phyloP scores from a whole-genome alignment of 2,797 vertebrate genomes.

The Xenopus petersii region DNA sequence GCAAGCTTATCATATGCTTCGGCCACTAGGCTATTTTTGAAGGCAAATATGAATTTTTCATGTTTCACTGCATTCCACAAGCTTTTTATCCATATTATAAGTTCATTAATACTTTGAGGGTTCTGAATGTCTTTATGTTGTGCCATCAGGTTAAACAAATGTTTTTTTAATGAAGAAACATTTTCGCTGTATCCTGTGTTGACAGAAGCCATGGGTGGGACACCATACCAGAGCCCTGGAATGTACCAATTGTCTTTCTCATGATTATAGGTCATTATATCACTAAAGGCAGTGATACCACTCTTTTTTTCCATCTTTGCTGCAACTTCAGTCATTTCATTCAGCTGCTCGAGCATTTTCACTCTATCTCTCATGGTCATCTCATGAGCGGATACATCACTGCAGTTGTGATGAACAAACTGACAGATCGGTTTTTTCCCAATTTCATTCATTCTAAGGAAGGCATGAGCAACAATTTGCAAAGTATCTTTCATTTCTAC shows the following conservation, averaged over 20 bases:
- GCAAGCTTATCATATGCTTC: slow-evolving; percentile 63
- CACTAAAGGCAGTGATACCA: slow-evolving; percentile 40
- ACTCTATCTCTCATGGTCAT: not conserved
- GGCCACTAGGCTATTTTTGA: slow-evolving; percentile 61
- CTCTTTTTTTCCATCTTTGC: slow-evolving; percentile 53
- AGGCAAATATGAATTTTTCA: slow-evolving; percentile 45
- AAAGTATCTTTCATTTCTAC: slow-evolving; percentile 15
- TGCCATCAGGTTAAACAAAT: slow-evolving; percentile 65
- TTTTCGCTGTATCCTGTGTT: slow-evolving; percentile 48
- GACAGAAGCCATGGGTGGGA: slow-evolving; percentile 56
- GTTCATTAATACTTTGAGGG: slow-evolving; percentile 54
- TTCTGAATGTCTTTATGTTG: slow-evolving; percentile 49
- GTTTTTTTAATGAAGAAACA: slow-evolving; percentile 69
- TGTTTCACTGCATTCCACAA: slow-evolving; percentile 65
- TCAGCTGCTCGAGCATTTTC: slow-evolving; percentile 12
- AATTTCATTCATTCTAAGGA: slow-evolving; percentile 34
- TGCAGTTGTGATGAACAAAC: slow-evolving; percentile 31
- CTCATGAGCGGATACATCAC: slow-evolving; percentile 16
- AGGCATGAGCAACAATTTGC: slow-evolving; percentile 36
- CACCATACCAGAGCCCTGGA: slow-evolving; percentile 55
- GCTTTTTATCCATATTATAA: slow-evolving; percentile 62
- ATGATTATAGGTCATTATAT: slow-evolving; percentile 15
- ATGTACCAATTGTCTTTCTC: slow-evolving; percentile 56
- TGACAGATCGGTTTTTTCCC: slow-evolving; percentile 32
- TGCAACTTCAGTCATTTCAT: slow-evolving; percentile 45